phyloP scores from a whole-genome alignment of 2,113 vertebrate genomes.

The Camelus dromedarius region DNA sequence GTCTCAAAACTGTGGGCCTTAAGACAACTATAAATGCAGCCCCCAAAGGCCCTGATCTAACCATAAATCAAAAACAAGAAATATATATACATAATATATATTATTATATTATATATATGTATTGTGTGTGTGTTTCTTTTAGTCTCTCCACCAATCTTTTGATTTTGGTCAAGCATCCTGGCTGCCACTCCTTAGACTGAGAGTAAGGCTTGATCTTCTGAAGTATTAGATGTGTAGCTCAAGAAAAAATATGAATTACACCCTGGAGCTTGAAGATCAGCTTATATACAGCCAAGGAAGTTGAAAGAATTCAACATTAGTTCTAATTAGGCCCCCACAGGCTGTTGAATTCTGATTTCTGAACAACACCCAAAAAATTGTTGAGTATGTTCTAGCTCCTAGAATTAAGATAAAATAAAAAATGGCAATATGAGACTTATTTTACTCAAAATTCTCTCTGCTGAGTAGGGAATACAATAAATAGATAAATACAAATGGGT shows the following conservation, averaged over 20 bases:
- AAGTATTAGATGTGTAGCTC: neutral
- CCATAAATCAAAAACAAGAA: neutral
- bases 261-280: neutral
- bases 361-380: neutral
- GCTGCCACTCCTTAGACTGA: neutral
- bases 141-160: neutral
- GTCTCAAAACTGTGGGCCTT: neutral
- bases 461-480: neutral
- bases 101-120: too few relatives aligned
- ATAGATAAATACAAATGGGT: neutral
- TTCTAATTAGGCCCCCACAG: neutral
- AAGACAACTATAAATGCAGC: neutral
- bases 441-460: neutral
- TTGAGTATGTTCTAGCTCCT: neutral
- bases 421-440: neutral
- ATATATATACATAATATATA: neutral
- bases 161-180: neutral
- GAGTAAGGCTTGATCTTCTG: neutral
- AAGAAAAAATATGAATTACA: neutral
- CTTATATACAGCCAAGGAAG: neutral
- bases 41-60: neutral
- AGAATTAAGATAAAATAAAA: constrained; percentile 27
- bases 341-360: neutral
- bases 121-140: too few relatives aligned
- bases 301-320: neutral